Base-by-base conservation (phyloP, 2,797 vertebrate species). In the Synanceia verrucosa region DNA sequence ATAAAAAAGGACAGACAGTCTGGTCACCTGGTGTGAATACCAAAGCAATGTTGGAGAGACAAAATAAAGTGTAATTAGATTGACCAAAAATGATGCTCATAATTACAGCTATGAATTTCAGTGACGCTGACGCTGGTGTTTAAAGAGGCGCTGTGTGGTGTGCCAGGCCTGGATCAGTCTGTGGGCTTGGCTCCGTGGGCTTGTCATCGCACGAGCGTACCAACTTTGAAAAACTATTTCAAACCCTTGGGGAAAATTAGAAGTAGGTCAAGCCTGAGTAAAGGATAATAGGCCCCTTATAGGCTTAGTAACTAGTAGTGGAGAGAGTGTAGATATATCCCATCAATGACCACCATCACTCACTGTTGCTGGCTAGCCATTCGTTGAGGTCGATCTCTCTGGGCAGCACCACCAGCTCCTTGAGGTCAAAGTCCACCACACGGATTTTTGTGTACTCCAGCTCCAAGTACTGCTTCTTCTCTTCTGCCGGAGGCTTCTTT, bases 331-430 rank as follows among this genome's bases (percentile, higher is more conserved):
- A n/a, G 33, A 47, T 0, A 33, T 43, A 14, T 51, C 21, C 24
- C 10, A 9, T 31, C 24, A 36, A 3, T 29, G 28, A 55, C 12
- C 4, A 13, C 8, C 48, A 31, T n/a, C 11, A 96, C 97, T 91
- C 89, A 99, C 98, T 97, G 92, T 98, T 99, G 94, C 97, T 98
- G 78, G 98, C 98, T 64, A 99, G 95, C 98, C 98, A 99, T 92
- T 99, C 98, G 0, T 99, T 98, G 91, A 98, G 97, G 93, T 99
- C 98, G 64, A 99, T 99, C 94, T 99, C 98, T 61, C 95, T 95
- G 47, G 98, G 98, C 88, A 99, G 90, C 89, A 96, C 95, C 90
- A 99, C 98, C 91, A 99, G 94, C 83, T 99, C 97, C 92, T 97
- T 97, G 75, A 99, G 96, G 83, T 97, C 96, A 0, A 98, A 97